A percentile compares a stretch with the other conserved stretches of the same genome.
These are phyloP conservation scores for human DNA, from an alignment of 2,113 vertebrate species.

Conservation along the genomic window DNA sequence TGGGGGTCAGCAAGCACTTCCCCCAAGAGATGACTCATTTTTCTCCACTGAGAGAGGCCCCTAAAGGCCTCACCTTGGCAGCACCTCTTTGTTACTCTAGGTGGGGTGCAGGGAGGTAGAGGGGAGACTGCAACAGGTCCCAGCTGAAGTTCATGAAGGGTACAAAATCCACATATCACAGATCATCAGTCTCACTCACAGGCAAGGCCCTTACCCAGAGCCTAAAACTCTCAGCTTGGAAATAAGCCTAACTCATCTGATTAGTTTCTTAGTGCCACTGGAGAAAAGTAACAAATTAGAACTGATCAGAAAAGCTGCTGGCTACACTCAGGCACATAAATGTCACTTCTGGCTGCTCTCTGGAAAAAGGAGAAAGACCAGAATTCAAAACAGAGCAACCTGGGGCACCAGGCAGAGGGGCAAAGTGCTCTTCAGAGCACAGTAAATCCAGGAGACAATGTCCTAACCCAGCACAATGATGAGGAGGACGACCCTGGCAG, in stretches of 20 bases:
- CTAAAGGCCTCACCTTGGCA: neutral
- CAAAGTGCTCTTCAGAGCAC: neutral
- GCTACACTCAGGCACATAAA: neutral
- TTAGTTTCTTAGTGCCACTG: neutral
- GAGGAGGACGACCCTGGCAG: neutral
- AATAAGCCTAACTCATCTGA: neutral
- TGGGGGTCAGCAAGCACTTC: neutral
- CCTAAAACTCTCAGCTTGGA: neutral
- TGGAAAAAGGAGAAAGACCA: neutral
- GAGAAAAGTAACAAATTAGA: neutral
- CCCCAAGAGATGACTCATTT: neutral
- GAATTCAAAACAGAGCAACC: neutral
- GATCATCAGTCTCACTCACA: neutral
- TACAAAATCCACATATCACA: neutral
- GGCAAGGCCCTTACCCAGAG: neutral
- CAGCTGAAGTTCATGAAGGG: neutral
- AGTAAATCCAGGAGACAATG: neutral
- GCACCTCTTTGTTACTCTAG: neutral
- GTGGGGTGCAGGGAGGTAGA: neutral
- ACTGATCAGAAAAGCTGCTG: neutral
- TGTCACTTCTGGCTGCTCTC: neutral
- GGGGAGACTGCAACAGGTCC: neutral
- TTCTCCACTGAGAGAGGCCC: neutral
- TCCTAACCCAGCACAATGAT: accelerated
- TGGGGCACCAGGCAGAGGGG: neutral